Conservation (phyloP, 2,888 invertebrate species). For the Acanthosepion pharaonis region DNA sequence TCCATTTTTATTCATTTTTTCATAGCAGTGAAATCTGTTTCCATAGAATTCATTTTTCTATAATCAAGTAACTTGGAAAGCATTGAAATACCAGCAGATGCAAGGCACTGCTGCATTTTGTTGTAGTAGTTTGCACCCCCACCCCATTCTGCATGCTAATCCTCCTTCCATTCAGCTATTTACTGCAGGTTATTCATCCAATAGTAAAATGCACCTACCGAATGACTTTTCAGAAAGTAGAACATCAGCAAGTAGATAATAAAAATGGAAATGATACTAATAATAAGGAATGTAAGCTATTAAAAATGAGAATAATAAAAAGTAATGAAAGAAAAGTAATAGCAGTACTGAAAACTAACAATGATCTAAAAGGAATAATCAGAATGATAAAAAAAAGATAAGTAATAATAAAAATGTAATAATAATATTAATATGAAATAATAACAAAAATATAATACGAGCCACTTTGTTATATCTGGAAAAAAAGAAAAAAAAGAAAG, state of each 20-base stretch:
- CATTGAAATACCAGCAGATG: neutral
- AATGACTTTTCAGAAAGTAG: neutral
- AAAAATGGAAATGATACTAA: too few relatives aligned
- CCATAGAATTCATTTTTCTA: neutral
- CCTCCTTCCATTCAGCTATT: neutral
- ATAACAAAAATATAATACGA: too few relatives aligned
- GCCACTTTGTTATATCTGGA: too few relatives aligned
- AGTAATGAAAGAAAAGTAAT: too few relatives aligned
- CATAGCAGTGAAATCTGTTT: neutral
- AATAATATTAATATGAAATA: neutral
- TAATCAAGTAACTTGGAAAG: neutral
- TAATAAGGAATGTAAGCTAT: neutral
- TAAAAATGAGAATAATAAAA: too few relatives aligned
- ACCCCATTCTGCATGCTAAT: neutral
- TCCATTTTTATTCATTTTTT: neutral
- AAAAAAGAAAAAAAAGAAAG: too few relatives aligned
- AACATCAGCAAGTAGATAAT: neutral
- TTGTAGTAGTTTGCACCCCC: too few relatives aligned
- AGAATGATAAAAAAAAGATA: neutral
- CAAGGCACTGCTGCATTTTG: too few relatives aligned
- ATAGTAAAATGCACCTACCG: neutral
- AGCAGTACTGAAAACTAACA: too few relatives aligned
- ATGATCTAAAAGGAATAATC: too few relatives aligned
- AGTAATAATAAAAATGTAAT: neutral
- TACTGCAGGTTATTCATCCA: neutral